Evolutionary conservation across 2,888 invertebrate species (phyloP).

Genomic region (Emmelina monodactyla): DNA sequence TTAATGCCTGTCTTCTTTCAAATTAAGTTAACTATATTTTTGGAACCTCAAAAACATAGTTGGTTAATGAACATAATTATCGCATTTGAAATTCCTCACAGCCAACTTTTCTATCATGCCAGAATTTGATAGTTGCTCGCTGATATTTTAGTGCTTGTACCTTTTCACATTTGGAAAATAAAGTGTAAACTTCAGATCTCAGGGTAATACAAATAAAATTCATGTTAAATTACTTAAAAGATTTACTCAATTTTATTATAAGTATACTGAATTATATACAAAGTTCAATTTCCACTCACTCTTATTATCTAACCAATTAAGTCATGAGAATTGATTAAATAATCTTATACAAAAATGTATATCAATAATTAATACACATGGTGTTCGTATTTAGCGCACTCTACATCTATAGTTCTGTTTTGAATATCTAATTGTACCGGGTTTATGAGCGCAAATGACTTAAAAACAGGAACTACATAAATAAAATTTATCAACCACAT

Average conservation of each 20-base stretch:
- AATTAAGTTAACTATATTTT: too few relatives aligned
- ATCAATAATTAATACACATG: constrained; percentile 22
- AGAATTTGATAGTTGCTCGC: too few relatives aligned
- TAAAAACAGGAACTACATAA: not conserved
- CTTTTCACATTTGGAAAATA: too few relatives aligned
- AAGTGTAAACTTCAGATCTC: constrained; percentile 50
- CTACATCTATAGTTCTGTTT: constrained; percentile 32
- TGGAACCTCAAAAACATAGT: too few relatives aligned
- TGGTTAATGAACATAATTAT: too few relatives aligned
- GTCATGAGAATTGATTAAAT: constrained; percentile 60
- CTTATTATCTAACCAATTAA: constrained; percentile 55
- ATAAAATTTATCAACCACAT: too few relatives aligned
- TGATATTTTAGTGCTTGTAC: too few relatives aligned
- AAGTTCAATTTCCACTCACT: constrained; percentile 52
- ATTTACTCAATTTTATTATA: constrained; percentile 56
- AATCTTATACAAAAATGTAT: constrained; percentile 51
- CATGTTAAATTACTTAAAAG: constrained; percentile 57
- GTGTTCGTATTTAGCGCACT: constrained; percentile 41
- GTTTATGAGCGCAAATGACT: constrained; percentile 19
- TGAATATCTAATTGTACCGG: constrained; percentile 46
- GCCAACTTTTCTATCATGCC: too few relatives aligned
- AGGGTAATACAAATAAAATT: constrained; percentile 57
- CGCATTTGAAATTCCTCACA: too few relatives aligned
- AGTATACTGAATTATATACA: constrained; percentile 59
- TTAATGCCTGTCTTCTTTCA: too few relatives aligned